Conservation (phyloP, 2,888 invertebrate genomes). For the Lapara coniferarum region DNA sequence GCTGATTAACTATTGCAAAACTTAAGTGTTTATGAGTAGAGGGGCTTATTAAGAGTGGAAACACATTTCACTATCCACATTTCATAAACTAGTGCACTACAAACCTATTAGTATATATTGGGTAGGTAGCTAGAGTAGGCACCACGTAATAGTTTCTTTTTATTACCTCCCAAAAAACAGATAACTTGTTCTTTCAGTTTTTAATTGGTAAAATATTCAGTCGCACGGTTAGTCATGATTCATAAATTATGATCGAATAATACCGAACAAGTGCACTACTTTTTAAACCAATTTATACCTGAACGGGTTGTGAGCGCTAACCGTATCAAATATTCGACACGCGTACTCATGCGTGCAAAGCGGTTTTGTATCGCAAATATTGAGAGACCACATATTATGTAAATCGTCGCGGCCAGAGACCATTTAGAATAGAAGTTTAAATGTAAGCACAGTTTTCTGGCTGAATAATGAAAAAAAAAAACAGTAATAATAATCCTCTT, state of each 20-base stretch:
- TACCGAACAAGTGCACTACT: slow-evolving; percentile 15
- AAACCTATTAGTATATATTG: too few relatives aligned
- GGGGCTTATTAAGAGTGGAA: neutral
- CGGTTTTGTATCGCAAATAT: slow-evolving; percentile 43
- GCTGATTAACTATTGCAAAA: slow-evolving; percentile 55
- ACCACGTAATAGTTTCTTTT: neutral
- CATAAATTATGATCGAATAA: slow-evolving; percentile 14
- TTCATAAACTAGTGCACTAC: too few relatives aligned
- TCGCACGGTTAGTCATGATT: slow-evolving; percentile 16
- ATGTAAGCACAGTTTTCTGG: neutral
- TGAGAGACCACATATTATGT: slow-evolving; percentile 12
- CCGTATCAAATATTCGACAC: slow-evolving; percentile 50
- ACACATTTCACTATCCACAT: neutral
- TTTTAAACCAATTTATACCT: slow-evolving; percentile 26
- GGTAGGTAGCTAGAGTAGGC: too few relatives aligned
- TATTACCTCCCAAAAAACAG: too few relatives aligned
- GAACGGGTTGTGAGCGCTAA: slow-evolving; percentile 40
- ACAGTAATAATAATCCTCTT: too few relatives aligned
- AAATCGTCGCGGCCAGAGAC: neutral
- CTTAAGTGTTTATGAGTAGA: slow-evolving; percentile 30
- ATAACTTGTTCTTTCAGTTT: too few relatives aligned
- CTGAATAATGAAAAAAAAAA: too few relatives aligned
- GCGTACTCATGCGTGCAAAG: slow-evolving; percentile 46
- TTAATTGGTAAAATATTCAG: neutral
- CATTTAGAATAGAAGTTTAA: neutral